Evolutionary conservation across 2,113 vertebrate species (phyloP).

Genomic region (Tenebrosternarchus preto): DNA sequence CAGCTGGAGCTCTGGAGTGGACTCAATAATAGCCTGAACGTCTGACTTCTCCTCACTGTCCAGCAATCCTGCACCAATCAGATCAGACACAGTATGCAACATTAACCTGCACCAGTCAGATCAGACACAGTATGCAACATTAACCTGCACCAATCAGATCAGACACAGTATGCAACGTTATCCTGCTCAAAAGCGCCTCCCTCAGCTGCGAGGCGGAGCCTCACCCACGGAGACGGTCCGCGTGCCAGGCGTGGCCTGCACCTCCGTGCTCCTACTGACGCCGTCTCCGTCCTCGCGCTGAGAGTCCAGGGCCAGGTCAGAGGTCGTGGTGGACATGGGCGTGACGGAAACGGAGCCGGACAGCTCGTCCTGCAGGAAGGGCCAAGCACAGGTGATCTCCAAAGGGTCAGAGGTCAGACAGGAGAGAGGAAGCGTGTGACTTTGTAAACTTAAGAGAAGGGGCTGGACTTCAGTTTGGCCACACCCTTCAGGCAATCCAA

Average conservation of each 20-base stretch:
- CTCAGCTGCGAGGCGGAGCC: slow-evolving; percentile 32
- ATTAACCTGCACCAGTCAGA: slow-evolving; percentile 1
- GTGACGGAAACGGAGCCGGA: slow-evolving; percentile 85
- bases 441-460: no score
- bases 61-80: slow-evolving; percentile 76
- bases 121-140: background rate
- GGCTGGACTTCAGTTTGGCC: background rate
- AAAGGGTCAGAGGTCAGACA: slow-evolving; percentile 23
- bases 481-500: background rate
- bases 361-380: slow-evolving; percentile 85
- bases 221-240: slow-evolving; percentile 84
- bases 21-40: slow-evolving; percentile 96
- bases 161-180: background rate
- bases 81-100: background rate
- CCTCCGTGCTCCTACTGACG: slow-evolving; percentile 83
- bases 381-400: slow-evolving; percentile 13
- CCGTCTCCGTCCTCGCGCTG: slow-evolving; percentile 62
- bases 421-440: background rate
- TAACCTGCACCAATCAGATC: slow-evolving; percentile 5
- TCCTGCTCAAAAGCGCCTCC: no score
- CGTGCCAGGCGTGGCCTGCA: slow-evolving; percentile 86
- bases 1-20: slow-evolving; percentile 97
- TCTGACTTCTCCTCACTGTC: slow-evolving; percentile 94
- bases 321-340: slow-evolving; percentile 78
- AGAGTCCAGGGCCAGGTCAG: slow-evolving; percentile 71